phyloP scores from a whole-genome alignment of 1,140 invertebrate species.

The Branchinecta lindahli region DNA sequence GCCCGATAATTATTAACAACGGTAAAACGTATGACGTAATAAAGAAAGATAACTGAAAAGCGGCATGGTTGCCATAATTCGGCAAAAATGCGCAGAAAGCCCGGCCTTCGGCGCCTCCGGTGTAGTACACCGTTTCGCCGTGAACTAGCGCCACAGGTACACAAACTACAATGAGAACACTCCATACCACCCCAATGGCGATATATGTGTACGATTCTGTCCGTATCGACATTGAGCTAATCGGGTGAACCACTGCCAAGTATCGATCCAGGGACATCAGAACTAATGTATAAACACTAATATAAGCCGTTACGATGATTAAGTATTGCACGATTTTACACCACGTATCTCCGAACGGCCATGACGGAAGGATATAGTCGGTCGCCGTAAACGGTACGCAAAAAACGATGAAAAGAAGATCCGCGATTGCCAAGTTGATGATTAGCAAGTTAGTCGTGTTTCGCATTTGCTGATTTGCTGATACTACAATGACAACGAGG shows the following conservation, averaged over 20 bases:
- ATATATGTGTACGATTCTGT: conserved; percentile 67
- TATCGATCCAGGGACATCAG: conserved; percentile 90
- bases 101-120: conserved; percentile 38
- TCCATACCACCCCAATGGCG: conserved; percentile 63
- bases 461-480: conserved; percentile 73
- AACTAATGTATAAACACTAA: conserved; percentile 83
- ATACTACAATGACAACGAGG: conserved; percentile 45
- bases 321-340: conserved; percentile 73
- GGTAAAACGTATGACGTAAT: conserved; percentile 70
- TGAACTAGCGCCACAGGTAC: conserved; percentile 61
- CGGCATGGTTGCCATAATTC: conserved; percentile 44
- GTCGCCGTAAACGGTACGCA: conserved; percentile 87
- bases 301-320: conserved; percentile 77
- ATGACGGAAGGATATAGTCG: conserved; percentile 67
- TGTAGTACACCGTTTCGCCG: conserved; percentile 50
- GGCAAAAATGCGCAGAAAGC: conserved; percentile 48
- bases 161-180: conserved; percentile 52
- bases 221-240: conserved; percentile 69
- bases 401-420: conserved; percentile 84
- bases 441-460: conserved; percentile 86
- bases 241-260: conserved; percentile 84
- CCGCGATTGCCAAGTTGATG: conserved; percentile 70
- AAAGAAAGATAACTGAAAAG: conserved; percentile 63
- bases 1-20: conserved; percentile 63
- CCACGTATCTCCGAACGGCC: conserved; percentile 81